phyloP scores from a whole-genome alignment of 2,888 invertebrate genomes.

The Polyploca ridens region DNA sequence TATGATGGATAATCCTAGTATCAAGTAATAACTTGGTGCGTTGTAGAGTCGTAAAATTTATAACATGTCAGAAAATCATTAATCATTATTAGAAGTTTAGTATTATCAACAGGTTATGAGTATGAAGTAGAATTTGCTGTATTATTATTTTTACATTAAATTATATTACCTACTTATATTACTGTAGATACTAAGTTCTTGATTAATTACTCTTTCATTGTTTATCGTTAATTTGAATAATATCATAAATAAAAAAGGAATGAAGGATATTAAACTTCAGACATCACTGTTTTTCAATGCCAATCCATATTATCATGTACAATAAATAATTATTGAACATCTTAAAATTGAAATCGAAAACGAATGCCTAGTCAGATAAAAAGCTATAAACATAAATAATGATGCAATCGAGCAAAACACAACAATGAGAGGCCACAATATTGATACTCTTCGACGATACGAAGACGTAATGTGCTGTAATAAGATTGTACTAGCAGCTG shows the following conservation, averaged over 20 bases:
- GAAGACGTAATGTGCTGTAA: slow-evolving; percentile 26
- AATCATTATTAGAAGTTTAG: slow-evolving; percentile 26
- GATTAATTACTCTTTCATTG: not conserved
- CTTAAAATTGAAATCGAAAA: too few species aligned
- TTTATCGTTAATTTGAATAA: too few species aligned
- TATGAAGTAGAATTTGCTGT: slow-evolving; percentile 13
- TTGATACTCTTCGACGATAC: slow-evolving; percentile 28
- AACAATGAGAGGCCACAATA: slow-evolving; percentile 12
- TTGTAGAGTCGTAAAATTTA: slow-evolving; percentile 29
- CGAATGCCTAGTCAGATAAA: too few species aligned
- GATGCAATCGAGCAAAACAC: slow-evolving; percentile 16
- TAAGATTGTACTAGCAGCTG: slow-evolving; percentile 37
- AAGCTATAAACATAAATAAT: not conserved
- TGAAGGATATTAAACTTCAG: too few species aligned
- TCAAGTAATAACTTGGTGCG: slow-evolving; percentile 27
- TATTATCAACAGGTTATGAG: slow-evolving; percentile 24
- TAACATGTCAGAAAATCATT: slow-evolving; percentile 28
- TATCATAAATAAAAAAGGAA: too few species aligned
- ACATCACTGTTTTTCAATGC: too few species aligned
- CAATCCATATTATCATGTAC: too few species aligned
- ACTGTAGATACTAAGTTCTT: not conserved
- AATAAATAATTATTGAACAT: too few species aligned
- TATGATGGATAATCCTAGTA: slow-evolving; percentile 24
- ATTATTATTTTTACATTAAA: not conserved
- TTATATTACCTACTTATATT: not conserved